Base-by-base conservation (phyloP, 1,140 invertebrate species). In the Drosophila prosaltans region DNA sequence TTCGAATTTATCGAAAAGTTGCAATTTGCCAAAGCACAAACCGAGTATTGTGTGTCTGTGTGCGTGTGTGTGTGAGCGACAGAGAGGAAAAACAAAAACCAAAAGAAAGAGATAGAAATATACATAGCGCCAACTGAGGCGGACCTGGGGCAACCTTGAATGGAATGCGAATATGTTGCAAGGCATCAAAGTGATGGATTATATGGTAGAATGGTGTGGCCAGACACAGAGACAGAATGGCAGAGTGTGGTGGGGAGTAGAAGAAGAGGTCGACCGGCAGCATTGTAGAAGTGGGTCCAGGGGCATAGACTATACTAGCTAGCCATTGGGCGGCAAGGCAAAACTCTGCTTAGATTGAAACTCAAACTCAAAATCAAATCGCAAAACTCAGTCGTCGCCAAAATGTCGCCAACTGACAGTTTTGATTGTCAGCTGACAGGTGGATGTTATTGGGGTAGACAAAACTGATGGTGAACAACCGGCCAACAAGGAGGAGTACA, bases 1-100 rank as follows among this genome's bases (percentile, higher is more conserved):
- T 89, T 89, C 84, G 84, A 90, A 89, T 84, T 79, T 84, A 89
- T 89, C 81, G 84, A 89, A 89, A 84, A 84, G 74, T 89, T 89
- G 84, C 84, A 89, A 81, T 89, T 90, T 84, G 85, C 83, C 81
- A 89, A 80, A 88, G 82, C 67, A 76, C 75, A 77, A 75, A 71
- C 45, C 45, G 45, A 51, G 45, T 51, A 48, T 48, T 48, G 21
- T 45, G 4, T 48, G 45, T 48, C 16, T 48, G 61, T 36, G 66
- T 66, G 59, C 45, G 69, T 66, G 64, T 63, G 78, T 71, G 74
- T 7, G 32, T 4, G 32, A 36, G 32, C 26, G 16, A 10, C 40
- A 69, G 8, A 43, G 26, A 43, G 64, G 32, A 7, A 36, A 36
- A 11, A 64, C 54, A 32, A 39, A 21, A 28, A 39, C 28, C 28